Evolutionary conservation across 2,797 vertebrate genomes (phyloP).

Genomic region (Mastacembelus armatus): DNA sequence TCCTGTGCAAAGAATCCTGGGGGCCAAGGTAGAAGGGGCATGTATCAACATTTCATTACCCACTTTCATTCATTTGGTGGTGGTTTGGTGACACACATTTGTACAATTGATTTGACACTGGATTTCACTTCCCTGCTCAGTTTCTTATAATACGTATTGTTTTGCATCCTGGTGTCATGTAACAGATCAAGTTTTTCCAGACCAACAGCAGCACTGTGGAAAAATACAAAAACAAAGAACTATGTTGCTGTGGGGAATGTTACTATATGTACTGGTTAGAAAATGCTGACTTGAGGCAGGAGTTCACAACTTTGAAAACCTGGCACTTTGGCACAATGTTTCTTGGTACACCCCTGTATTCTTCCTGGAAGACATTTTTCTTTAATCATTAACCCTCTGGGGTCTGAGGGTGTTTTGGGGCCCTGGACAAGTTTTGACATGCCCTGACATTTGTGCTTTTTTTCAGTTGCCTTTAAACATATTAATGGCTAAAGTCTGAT

Average conservation of each 20-base stretch:
- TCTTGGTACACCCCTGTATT: too few relatives aligned
- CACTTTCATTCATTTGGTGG: constrained; percentile 71
- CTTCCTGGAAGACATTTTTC: not conserved
- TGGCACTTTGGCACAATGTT: too few relatives aligned
- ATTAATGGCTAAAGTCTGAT: too few relatives aligned
- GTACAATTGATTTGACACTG: not conserved
- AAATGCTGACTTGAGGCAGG: not conserved
- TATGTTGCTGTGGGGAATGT: not conserved
- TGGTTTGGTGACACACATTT: constrained; percentile 60
- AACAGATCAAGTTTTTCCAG: not conserved
- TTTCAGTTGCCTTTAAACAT: too few relatives aligned
- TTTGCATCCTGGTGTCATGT: not conserved
- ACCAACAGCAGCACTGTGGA: not conserved
- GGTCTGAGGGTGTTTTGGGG: too few relatives aligned
- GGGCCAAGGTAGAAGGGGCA: constrained; percentile 92
- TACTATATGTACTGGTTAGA: not conserved
- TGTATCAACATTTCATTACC: constrained; percentile 74
- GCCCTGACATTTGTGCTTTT: too few relatives aligned
- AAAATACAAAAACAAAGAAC: too few relatives aligned
- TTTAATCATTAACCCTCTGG: too few relatives aligned
- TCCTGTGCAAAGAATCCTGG: constrained; percentile 96
- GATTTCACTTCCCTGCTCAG: not conserved
- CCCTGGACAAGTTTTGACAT: too few relatives aligned
- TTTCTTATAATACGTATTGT: not conserved
- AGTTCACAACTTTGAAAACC: too few relatives aligned